phyloP scores from a whole-genome alignment of 2,888 invertebrate species.

The Amiota communis region DNA sequence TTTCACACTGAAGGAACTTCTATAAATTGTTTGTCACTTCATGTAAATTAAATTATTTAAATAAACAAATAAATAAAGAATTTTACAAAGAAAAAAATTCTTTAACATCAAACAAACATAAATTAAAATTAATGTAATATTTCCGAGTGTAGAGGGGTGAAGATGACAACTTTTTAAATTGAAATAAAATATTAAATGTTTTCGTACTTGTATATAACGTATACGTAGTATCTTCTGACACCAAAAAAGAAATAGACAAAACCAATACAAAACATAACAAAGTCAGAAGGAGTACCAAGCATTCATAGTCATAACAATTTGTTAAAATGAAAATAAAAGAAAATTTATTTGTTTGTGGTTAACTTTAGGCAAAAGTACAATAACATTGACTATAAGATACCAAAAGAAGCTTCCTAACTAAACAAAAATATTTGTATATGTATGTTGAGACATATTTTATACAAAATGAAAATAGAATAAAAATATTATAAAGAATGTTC shows the following conservation, averaged over 20 bases:
- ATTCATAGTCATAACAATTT: neutral
- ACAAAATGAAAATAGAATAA: too few relatives aligned
- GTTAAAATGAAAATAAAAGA: neutral
- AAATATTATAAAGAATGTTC: neutral
- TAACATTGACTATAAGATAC: too few relatives aligned
- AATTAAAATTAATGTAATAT: neutral
- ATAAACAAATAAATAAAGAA: conserved; percentile 56
- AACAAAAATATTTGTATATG: too few relatives aligned
- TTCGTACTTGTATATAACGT: neutral
- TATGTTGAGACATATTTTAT: too few relatives aligned
- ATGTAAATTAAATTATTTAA: conserved; percentile 65
- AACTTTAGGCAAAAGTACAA: too few relatives aligned
- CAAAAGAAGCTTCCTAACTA: too few relatives aligned
- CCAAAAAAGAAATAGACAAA: neutral
- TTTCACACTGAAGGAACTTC: conserved; percentile 43
- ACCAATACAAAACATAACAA: neutral
- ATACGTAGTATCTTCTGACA: neutral
- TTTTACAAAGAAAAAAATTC: neutral
- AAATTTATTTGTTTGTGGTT: too few relatives aligned
- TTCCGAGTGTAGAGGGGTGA: neutral
- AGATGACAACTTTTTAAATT: neutral
- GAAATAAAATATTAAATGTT: neutral
- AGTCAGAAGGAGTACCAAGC: neutral
- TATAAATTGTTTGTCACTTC: too few relatives aligned
- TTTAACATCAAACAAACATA: too few relatives aligned